Evolutionary conservation across 1,140 invertebrate genomes (phyloP).

Genomic region (Leptopilina boulardi): DNA sequence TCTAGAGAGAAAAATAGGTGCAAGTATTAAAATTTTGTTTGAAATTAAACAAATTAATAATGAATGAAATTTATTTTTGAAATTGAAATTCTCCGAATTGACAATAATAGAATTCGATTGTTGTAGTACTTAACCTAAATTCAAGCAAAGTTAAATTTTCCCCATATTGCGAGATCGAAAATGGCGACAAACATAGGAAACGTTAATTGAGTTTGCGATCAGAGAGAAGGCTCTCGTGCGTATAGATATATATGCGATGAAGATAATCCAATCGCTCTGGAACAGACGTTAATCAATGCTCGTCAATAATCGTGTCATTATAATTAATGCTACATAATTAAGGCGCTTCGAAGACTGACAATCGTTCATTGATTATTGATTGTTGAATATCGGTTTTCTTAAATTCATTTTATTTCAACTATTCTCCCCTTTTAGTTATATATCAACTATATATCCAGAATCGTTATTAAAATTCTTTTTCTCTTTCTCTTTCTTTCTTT

Average conservation of each 20-base stretch:
- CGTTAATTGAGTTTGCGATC: slow-evolving; percentile 28
- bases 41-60: neutral
- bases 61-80: neutral
- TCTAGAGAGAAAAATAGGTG: neutral
- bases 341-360: neutral
- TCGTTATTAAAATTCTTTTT: neutral
- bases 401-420: neutral
- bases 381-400: neutral
- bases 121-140: slow-evolving; percentile 29
- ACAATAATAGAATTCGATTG: neutral
- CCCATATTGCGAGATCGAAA: slow-evolving; percentile 20
- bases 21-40: neutral
- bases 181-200: slow-evolving; percentile 26
- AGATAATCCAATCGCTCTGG: slow-evolving; percentile 17
- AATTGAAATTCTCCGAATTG: neutral
- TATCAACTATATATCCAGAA: neutral
- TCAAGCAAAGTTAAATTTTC: slow-evolving; percentile 13
- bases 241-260: slow-evolving; percentile 9
- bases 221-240: slow-evolving; percentile 7
- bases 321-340: neutral
- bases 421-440: neutral
- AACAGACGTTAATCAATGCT: slow-evolving; percentile 28
- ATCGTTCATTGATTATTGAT: neutral
- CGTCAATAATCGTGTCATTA: slow-evolving; percentile 17
- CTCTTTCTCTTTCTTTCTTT: neutral